These are phyloP conservation scores for Alligator sinensis DNA, from an alignment of 2,113 vertebrate genomes.

Conservation along the genomic window DNA sequence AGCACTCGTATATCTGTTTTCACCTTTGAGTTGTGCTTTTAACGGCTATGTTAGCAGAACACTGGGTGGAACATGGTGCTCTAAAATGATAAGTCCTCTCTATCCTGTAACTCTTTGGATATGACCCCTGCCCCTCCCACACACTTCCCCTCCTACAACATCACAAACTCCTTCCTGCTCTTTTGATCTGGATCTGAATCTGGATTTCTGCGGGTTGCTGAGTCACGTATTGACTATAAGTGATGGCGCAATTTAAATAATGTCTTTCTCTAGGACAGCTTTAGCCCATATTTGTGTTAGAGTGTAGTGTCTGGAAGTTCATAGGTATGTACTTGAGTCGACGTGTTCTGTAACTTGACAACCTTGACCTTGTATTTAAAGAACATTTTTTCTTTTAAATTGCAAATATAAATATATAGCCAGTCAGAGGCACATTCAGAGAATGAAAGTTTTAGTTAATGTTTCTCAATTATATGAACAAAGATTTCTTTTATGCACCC, in stretches of 20 bases:
- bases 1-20: not conserved
- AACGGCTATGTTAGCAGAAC: not conserved
- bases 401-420: not conserved
- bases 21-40: not conserved
- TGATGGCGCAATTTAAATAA: not conserved
- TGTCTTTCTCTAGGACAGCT: not conserved
- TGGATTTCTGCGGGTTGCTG: not conserved
- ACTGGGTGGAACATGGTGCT: not conserved
- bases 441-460: constrained; percentile 10
- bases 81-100: not conserved
- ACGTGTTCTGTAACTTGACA: not conserved
- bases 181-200: not conserved
- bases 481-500: not conserved
- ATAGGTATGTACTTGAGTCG: not conserved
- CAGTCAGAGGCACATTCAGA: not conserved
- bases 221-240: not conserved
- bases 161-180: not conserved
- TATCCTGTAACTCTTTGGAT: not conserved
- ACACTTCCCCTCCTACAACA: not conserved
- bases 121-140: not conserved
- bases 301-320: not conserved
- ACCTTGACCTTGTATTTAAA: constrained; percentile 5
- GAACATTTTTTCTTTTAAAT: not conserved
- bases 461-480: constrained; percentile 13
- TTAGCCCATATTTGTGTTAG: not conserved